Conservation (phyloP, 2,113 vertebrate genomes). For the Sturnira hondurensis region DNA sequence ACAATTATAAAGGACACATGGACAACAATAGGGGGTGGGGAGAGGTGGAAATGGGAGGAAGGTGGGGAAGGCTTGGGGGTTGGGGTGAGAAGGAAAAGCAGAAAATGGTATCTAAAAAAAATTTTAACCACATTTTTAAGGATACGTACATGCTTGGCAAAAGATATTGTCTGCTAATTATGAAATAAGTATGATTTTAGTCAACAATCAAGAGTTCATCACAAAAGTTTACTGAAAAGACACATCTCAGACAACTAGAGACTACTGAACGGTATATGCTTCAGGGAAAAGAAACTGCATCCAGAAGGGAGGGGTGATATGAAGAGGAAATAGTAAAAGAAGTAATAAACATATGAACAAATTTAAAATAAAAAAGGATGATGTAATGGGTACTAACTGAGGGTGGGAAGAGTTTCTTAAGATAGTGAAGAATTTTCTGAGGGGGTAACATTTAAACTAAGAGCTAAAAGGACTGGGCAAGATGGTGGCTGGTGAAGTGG, state of each 20-base stretch:
- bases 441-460: conserved; percentile 8
- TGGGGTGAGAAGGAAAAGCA: too few species aligned
- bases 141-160: background rate
- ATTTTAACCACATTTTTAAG: conserved; percentile 10
- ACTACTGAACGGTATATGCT: background rate
- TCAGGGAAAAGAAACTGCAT: conserved; percentile 8
- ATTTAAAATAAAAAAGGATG: background rate
- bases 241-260: too few species aligned
- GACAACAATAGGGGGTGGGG: too few species aligned
- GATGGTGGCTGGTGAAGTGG: too few species aligned
- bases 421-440: background rate
- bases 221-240: background rate
- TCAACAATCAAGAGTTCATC: background rate
- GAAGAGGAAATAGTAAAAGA: background rate
- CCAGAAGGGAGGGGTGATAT: background rate
- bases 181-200: background rate
- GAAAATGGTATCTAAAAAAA: background rate
- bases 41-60: too few species aligned
- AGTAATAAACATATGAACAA: background rate
- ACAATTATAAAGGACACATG: too few species aligned
- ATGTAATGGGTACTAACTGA: background rate
- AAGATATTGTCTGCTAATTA: background rate
- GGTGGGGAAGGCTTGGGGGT: too few species aligned
- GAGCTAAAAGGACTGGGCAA: background rate
- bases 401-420: background rate